These are phyloP conservation scores for Ylistrum balloti DNA, from an alignment of 1,140 invertebrate genomes.

Conservation along the genomic window DNA sequence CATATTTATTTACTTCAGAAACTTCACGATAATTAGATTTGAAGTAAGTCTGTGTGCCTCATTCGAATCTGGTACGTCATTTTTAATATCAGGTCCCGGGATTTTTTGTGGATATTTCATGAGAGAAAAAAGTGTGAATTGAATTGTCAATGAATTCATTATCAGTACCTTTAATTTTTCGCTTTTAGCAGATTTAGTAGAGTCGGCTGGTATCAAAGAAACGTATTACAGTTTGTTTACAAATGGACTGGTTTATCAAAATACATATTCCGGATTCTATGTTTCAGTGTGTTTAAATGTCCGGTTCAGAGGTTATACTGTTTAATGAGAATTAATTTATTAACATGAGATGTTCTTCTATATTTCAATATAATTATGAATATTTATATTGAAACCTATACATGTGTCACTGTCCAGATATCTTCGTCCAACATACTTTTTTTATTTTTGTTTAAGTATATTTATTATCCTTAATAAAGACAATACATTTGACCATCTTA, in stretches of 20 bases:
- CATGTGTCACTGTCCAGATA: background rate
- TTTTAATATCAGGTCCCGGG: background rate
- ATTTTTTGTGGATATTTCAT: background rate
- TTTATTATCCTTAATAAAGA: background rate
- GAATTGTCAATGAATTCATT: background rate
- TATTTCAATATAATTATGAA: slow-evolving; percentile 12
- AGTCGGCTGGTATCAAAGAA: no score
- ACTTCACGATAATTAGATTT: background rate
- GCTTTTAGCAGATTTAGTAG: background rate
- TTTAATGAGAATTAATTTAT: no score
- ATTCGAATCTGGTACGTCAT: background rate
- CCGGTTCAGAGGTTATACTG: no score
- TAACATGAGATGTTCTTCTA: background rate
- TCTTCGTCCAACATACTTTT: slow-evolving; percentile 25
- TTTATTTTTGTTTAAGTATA: background rate
- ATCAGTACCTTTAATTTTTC: background rate
- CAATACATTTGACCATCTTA: background rate
- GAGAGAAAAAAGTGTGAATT: background rate
- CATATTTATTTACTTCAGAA: background rate
- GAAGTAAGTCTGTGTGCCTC: background rate
- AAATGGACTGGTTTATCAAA: no score
- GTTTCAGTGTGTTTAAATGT: no score
- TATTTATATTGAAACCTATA: background rate
- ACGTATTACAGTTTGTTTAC: no score
- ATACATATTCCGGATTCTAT: no score